phyloP scores from a whole-genome alignment of 2,113 vertebrate species.

The Apistogramma diplotaenia region DNA sequence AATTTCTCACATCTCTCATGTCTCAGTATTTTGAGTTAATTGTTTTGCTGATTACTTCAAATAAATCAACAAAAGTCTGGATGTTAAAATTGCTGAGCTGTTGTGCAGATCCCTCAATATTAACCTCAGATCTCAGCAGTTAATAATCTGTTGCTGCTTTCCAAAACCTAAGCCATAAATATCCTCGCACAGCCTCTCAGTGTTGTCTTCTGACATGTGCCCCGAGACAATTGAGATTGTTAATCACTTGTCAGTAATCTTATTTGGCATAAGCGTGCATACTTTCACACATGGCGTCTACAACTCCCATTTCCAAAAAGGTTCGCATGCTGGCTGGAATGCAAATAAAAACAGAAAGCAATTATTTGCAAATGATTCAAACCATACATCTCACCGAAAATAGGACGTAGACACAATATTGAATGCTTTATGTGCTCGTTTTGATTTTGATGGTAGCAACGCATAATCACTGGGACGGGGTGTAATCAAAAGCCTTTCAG shows the following conservation, averaged over 20 bases:
- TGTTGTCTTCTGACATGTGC: slow-evolving; percentile 22
- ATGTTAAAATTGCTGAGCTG: not conserved
- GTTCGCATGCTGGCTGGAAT: not conserved
- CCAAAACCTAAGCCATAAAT: slow-evolving; percentile 22
- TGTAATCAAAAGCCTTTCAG: not conserved
- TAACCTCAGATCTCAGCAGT: slow-evolving; percentile 23
- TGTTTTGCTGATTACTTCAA: not conserved
- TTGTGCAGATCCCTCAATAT: not conserved
- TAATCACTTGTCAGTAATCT: slow-evolving; percentile 49
- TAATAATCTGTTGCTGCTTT: slow-evolving; percentile 30
- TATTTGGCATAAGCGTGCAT: slow-evolving; percentile 48
- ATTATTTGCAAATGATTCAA: not conserved
- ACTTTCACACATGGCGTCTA: slow-evolving; percentile 8
- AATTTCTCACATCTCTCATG: not conserved
- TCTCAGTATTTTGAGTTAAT: not conserved
- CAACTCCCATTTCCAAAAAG: not conserved
- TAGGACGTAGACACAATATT: not conserved
- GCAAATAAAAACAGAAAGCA: not conserved
- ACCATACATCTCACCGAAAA: not conserved
- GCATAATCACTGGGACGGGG: not conserved
- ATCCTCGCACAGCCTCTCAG: not conserved
- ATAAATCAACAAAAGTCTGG: not conserved
- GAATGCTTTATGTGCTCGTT: not conserved
- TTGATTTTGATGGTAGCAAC: not conserved
- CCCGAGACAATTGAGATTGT: slow-evolving; percentile 10